Evolutionary conservation across 2,113 vertebrate species (phyloP).

Genomic region (Colistium nudipinnis): DNA sequence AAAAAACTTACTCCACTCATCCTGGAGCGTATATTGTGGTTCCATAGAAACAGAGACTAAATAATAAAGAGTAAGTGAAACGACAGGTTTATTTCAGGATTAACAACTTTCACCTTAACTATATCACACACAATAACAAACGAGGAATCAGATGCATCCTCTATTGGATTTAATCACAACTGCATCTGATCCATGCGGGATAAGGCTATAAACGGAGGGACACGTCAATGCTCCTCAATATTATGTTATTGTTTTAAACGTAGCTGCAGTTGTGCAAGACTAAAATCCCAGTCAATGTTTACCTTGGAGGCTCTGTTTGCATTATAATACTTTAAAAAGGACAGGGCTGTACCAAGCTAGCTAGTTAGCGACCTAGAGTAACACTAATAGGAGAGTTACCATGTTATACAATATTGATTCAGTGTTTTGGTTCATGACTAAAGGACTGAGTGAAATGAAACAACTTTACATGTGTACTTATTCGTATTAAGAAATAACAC

Average conservation of each 20-base stretch:
- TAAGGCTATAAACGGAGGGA: neutral
- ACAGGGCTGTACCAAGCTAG: neutral
- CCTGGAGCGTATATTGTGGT: neutral
- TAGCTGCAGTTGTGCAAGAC: neutral
- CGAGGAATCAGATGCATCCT: neutral
- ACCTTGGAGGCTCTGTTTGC: neutral
- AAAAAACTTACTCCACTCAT: neutral
- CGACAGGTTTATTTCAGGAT: neutral
- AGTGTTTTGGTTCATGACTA: neutral
- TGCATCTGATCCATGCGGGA: conserved; percentile 1
- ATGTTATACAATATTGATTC: neutral
- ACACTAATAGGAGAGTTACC: neutral
- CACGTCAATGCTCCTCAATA: neutral
- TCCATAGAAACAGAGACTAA: neutral
- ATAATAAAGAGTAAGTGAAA: neutral
- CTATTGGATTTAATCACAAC: conserved; percentile 4
- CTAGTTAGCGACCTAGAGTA: neutral
- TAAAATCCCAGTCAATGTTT: neutral
- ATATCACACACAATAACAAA: conserved; percentile 13
- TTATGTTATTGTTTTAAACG: neutral
- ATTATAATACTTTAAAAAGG: neutral
- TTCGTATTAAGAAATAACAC: neutral
- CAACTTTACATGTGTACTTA: too few species aligned
- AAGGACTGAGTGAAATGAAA: neutral
- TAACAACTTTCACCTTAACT: conserved; percentile 9